A percentile compares a stretch with the other conserved stretches of the same genome.
Conservation (phyloP, 2,888 invertebrate genomes). For the Caprella mutica region DNA sequence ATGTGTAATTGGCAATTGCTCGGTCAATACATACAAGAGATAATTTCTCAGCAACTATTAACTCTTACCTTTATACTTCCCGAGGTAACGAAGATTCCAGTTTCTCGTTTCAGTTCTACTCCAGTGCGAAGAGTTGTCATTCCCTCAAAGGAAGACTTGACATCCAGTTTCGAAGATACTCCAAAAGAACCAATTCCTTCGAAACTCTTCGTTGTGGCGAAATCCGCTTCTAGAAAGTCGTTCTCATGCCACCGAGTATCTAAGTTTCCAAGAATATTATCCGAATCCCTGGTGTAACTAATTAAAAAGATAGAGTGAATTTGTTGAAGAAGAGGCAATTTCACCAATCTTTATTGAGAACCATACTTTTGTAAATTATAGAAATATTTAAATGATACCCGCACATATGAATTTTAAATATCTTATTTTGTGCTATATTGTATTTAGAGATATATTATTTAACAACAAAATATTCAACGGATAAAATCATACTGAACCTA, state of each 20-base stretch:
- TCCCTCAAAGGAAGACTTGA: slow-evolving; percentile 27
- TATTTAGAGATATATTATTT: too few relatives aligned
- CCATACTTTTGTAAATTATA: too few relatives aligned
- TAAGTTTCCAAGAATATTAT: slow-evolving; percentile 19
- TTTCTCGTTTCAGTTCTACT: slow-evolving; percentile 14
- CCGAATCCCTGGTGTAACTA: slow-evolving; percentile 19
- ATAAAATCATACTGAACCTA: slow-evolving; percentile 1
- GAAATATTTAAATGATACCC: too few relatives aligned
- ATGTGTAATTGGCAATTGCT: too few relatives aligned
- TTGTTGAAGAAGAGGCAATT: too few relatives aligned
- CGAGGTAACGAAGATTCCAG: slow-evolving; percentile 15
- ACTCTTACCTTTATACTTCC: slow-evolving; percentile 16
- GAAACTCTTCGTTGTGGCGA: slow-evolving; percentile 14
- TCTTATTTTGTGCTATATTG: too few relatives aligned
- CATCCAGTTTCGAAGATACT: slow-evolving; percentile 15
- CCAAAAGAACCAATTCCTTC: not conserved
- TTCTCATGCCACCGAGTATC: slow-evolving; percentile 22
- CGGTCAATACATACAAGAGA: too few relatives aligned
- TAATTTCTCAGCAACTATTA: not conserved
- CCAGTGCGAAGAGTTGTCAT: slow-evolving; percentile 21
- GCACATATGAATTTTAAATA: too few relatives aligned
- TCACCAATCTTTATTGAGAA: too few relatives aligned
- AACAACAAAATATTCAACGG: not conserved
- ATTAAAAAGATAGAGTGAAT: too few relatives aligned
- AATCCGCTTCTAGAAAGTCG: slow-evolving; percentile 21